Base-by-base conservation (phyloP, 2,888 invertebrate species). In the Drosophila formosana region DNA sequence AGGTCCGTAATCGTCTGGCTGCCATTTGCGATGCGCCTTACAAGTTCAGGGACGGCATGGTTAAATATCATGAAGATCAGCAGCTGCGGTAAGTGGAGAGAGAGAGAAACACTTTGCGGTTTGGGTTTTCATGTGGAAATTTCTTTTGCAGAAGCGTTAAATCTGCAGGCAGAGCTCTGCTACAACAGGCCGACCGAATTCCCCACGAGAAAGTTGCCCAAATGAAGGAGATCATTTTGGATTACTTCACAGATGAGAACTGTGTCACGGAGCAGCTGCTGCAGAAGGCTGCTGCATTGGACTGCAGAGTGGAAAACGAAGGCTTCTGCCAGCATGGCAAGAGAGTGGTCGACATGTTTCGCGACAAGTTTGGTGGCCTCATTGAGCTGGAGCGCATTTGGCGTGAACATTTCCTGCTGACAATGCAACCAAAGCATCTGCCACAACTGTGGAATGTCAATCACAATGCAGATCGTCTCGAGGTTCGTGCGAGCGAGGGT, bases 381-480 rank as follows among this genome's bases (percentile, higher is more conserved):
- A 92, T 95, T 3, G 93, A 93, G 49, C 93, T 97, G 56, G 97
- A 97, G 89, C 94, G 94, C 80, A 81, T 94, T 66, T 97, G 97
- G 97, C 92, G 97, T 8, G 93, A 95, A 78, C 96, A 97, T 90
- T 97, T 97, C 91, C 87, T 97, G 2, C 89, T 92, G 0, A 93
- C 93, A 1, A 97, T 97, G 97, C 90, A 94, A 55, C 97, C 97
- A 0, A 92, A 93, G 71, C 94, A 93, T 91, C 92, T 97, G 91
- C 97, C 97, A 0, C 92, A 93, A 1, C 92, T 95, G 55, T 97
- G 97, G 97, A 96, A 96, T 28, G 93, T 96, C 25, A 94, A 94
- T 79, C 96, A 96, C 90, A 95, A 95, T 89, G 94, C 95, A 78
- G 93, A 96, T 87, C 94, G 94, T 66, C 90, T 94, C 51, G 92